Evolutionary conservation across 2,888 invertebrate species (phyloP).

Genomic region (Hirtodrosophila cameraria): DNA sequence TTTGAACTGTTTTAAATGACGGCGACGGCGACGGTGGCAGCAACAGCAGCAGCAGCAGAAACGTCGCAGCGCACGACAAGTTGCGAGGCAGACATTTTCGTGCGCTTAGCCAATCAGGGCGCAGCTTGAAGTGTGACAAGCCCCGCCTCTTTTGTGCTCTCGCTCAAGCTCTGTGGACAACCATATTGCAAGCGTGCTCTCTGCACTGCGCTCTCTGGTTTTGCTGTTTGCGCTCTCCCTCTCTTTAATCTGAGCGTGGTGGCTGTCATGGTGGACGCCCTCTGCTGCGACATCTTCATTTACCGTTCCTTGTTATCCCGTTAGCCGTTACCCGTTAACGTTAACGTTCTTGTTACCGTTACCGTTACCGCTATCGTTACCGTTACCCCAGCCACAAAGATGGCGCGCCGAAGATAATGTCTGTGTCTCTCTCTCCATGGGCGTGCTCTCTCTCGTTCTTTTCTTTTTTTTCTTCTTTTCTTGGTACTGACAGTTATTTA

Average conservation of each 20-base stretch:
- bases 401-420: slow-evolving; percentile 22
- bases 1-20: slow-evolving; percentile 66
- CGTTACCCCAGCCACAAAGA: slow-evolving; percentile 24
- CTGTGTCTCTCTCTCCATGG: slow-evolving; percentile 4
- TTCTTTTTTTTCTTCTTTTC: slow-evolving; percentile 42
- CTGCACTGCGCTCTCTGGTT: slow-evolving; percentile 20
- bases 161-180: slow-evolving; percentile 35
- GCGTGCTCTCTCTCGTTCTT: slow-evolving; percentile 5
- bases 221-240: slow-evolving; percentile 10
- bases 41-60: no score
- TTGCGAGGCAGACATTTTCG: slow-evolving; percentile 56
- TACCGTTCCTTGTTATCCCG: slow-evolving; percentile 46
- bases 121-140: slow-evolving; percentile 11
- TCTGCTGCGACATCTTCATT: slow-evolving; percentile 53
- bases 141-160: slow-evolving; percentile 71
- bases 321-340: slow-evolving; percentile 3
- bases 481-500: slow-evolving; percentile 79
- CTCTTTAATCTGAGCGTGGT: slow-evolving; percentile 50
- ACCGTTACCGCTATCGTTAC: no score
- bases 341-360: no score
- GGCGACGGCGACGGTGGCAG: slow-evolving; percentile 37
- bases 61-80: slow-evolving; percentile 62
- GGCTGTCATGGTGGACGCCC: slow-evolving; percentile 63
- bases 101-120: slow-evolving; percentile 37
- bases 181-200: slow-evolving; percentile 10